Percentiles rank a stretch among this genome's conserved stretches.
These are phyloP conservation scores for Ceriagrion tenellum DNA, from an alignment of 2,888 invertebrate species.

Conservation along the genomic window DNA sequence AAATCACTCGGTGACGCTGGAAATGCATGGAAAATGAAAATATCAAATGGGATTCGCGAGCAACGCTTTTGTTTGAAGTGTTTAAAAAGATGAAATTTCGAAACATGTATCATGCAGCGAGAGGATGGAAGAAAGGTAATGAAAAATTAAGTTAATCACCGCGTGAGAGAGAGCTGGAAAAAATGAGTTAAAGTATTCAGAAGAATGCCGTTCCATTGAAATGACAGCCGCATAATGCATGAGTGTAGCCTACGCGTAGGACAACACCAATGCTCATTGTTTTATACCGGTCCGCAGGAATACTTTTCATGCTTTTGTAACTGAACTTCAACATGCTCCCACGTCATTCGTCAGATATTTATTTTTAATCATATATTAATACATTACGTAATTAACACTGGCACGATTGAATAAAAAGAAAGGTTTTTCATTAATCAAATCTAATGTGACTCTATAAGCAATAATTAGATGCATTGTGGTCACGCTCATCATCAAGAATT, in stretches of 20 bases:
- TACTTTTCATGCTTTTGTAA: neutral
- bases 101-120: neutral
- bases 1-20: neutral
- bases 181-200: neutral
- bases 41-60: neutral
- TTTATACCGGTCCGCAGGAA: neutral
- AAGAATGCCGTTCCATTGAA: neutral
- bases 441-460: neutral
- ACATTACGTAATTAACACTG: neutral
- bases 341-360: neutral
- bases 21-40: neutral
- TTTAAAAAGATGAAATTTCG: neutral
- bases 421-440: neutral
- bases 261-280: neutral
- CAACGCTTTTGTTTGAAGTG: neutral
- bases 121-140: neutral
- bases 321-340: neutral
- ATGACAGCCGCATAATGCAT: neutral
- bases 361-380: neutral
- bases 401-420: neutral
- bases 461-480: neutral
- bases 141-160: slow-evolving; percentile 17
- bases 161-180: neutral
- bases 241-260: neutral
- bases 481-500: neutral